These are phyloP conservation scores for Saiga tatarica DNA, from an alignment of 2,113 vertebrate genomes.

Conservation along the genomic window DNA sequence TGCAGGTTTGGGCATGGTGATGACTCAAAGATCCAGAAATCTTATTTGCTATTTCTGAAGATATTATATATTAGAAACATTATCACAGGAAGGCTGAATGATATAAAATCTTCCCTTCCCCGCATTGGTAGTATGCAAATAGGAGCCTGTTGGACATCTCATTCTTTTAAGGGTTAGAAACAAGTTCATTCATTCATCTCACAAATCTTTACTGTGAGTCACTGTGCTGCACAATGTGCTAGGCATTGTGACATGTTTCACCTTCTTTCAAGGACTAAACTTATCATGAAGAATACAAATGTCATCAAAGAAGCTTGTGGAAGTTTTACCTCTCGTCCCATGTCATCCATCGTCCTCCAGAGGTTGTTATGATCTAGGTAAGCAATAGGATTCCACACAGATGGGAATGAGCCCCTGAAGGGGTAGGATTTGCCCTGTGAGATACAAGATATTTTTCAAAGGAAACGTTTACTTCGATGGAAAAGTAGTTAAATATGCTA, in stretches of 20 bases:
- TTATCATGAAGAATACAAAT: slow-evolving; percentile 9
- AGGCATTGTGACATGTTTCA: not conserved
- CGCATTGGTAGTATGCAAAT: not conserved
- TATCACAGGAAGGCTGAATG: not conserved
- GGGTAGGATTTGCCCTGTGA: slow-evolving; percentile 92
- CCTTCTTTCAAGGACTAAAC: not conserved
- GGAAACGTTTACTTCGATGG: not conserved
- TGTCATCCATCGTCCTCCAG: slow-evolving; percentile 94
- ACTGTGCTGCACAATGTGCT: not conserved
- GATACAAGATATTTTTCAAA: slow-evolving; percentile 47
- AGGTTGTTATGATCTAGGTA: slow-evolving; percentile 95
- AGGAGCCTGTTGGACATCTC: not conserved
- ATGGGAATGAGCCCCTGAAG: slow-evolving; percentile 91
- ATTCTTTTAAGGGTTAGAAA: slow-evolving; percentile 25
- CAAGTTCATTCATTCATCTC: slow-evolving; percentile 2
- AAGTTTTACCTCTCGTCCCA: slow-evolving; percentile 93
- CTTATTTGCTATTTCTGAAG: not conserved
- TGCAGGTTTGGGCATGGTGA: not conserved
- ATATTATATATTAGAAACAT: slow-evolving; percentile 6
- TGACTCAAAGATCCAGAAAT: not conserved
- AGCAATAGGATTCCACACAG: slow-evolving; percentile 92
- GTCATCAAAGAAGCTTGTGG: not conserved
- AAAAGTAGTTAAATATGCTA: not conserved
- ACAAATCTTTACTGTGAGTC: slow-evolving; percentile 7
- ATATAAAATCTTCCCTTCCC: not conserved